Evolutionary conservation across 2,888 invertebrate species (phyloP).

Genomic region (Slavum lentiscoides): DNA sequence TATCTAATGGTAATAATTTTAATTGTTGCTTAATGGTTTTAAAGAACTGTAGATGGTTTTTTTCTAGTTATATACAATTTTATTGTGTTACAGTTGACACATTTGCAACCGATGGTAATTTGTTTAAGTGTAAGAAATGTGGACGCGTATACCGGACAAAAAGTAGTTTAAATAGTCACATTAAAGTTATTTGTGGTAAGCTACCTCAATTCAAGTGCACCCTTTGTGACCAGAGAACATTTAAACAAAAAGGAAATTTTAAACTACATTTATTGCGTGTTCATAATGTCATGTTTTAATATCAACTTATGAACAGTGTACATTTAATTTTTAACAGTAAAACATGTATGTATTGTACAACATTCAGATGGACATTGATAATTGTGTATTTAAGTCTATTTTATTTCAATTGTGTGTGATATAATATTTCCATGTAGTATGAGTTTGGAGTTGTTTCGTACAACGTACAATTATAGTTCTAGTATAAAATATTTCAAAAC

Average conservation of each 20-base stretch:
- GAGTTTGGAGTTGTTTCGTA: neutral
- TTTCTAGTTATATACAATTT: neutral
- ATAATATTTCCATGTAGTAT: neutral
- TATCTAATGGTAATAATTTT: neutral
- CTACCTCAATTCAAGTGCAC: slow-evolving; percentile 58
- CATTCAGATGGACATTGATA: neutral
- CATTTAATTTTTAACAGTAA: neutral
- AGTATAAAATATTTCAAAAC: neutral
- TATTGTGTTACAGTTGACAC: slow-evolving; percentile 29
- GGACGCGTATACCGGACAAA: slow-evolving; percentile 2
- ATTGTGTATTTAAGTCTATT: neutral
- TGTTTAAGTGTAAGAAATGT: slow-evolving; percentile 22
- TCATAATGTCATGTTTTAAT: slow-evolving; percentile 25
- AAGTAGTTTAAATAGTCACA: slow-evolving; percentile 50
- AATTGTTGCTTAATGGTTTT: neutral
- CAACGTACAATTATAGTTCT: neutral
- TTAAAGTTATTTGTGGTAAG: slow-evolving; percentile 60
- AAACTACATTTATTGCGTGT: slow-evolving; percentile 51
- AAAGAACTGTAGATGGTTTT: neutral
- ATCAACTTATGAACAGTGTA: neutral
- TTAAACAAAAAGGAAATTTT: slow-evolving; percentile 53
- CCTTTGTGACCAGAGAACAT: slow-evolving; percentile 49
- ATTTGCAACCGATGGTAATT: neutral
- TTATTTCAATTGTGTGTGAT: neutral
- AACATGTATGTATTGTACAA: neutral